Conservation (phyloP, 2,797 vertebrate genomes). For the Clarias platycephalus region DNA sequence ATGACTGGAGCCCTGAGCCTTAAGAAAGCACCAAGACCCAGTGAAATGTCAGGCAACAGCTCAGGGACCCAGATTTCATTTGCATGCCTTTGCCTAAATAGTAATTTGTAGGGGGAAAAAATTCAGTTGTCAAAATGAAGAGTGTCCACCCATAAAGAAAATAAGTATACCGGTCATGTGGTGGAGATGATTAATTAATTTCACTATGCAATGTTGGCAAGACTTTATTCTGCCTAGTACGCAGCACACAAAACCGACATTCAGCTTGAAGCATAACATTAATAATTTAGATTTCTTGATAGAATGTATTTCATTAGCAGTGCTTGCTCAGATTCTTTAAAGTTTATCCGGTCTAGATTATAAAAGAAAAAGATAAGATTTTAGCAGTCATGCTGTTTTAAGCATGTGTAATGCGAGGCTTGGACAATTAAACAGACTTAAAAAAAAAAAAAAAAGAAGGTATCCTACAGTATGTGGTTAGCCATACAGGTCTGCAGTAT, state of each 20-base stretch:
- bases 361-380: background rate
- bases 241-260: background rate
- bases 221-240: background rate
- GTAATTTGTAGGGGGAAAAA: too few species aligned
- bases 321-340: background rate
- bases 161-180: background rate
- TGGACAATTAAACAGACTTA: background rate
- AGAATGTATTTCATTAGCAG: background rate
- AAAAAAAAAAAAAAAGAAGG: too few species aligned
- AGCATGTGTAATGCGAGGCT: background rate
- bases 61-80: background rate
- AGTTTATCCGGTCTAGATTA: background rate
- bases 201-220: background rate
- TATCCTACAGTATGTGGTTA: background rate
- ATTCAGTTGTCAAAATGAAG: background rate
- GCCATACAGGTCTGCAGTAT: background rate
- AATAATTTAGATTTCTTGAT: background rate
- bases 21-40: background rate
- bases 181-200: background rate
- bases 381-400: background rate
- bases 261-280: background rate
- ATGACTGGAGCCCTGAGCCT: background rate
- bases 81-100: background rate
- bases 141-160: background rate
- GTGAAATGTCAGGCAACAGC: background rate